These are phyloP conservation scores for Scrobipalpa atriplicella DNA, from an alignment of 2,888 invertebrate species.

Conservation along the genomic window DNA sequence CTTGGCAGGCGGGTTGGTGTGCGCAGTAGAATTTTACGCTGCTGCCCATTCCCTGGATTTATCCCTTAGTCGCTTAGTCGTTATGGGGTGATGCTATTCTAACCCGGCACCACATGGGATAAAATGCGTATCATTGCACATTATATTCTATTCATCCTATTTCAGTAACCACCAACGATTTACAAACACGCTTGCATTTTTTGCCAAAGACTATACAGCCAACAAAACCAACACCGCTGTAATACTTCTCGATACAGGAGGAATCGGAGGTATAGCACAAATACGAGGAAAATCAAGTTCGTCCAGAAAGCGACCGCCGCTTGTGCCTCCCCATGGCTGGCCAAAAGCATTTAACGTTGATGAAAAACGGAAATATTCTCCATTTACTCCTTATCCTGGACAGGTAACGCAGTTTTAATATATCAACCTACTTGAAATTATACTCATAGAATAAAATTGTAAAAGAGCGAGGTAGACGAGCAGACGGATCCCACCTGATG, in stretches of 20 bases:
- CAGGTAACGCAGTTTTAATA: neutral
- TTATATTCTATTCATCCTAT: neutral
- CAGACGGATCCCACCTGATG: no score
- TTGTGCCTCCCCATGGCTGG: constrained; percentile 1
- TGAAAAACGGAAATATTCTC: neutral
- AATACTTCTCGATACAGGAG: neutral
- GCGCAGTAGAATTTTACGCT: no score
- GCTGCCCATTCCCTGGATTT: no score
- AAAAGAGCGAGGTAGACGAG: no score
- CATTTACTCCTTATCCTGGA: neutral
- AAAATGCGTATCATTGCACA: no score
- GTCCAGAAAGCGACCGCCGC: neutral
- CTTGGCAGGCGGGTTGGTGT: no score
- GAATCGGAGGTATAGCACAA: neutral
- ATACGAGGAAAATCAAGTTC: neutral
- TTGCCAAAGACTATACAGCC: neutral
- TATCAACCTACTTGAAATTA: no score
- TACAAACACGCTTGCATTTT: neutral
- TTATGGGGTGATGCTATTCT: no score
- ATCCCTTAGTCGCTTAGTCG: no score
- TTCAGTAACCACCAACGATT: neutral
- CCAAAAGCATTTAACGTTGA: neutral
- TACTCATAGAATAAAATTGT: no score
- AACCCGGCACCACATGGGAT: no score
- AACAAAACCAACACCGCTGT: neutral